Evolutionary conservation across 2,888 invertebrate species (phyloP).

Genomic region (Cosmopolites sordidus): DNA sequence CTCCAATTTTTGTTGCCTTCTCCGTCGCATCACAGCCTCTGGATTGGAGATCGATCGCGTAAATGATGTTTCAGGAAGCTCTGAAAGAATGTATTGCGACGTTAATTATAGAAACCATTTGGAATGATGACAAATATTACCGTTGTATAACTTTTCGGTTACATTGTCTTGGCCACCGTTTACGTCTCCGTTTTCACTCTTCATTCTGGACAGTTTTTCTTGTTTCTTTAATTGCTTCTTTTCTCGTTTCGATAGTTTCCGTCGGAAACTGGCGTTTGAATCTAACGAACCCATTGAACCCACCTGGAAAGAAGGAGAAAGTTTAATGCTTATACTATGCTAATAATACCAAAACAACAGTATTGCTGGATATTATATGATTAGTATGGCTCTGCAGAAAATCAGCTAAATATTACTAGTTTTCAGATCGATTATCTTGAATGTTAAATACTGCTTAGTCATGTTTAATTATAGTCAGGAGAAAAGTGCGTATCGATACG

Average conservation of each 20-base stretch:
- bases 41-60: conserved; percentile 99
- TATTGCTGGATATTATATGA: no score
- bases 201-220: conserved; percentile 77
- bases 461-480: no score
- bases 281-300: conserved; percentile 66
- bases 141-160: conserved; percentile 88
- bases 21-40: conserved; percentile 96
- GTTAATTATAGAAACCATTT: neutral
- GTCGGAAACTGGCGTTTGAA: conserved; percentile 78
- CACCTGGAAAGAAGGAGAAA: conserved; percentile 50
- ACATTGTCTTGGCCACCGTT: conserved; percentile 72
- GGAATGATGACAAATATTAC: conserved; percentile 45
- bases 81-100: conserved; percentile 52
- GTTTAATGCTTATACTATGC: no score
- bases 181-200: conserved; percentile 60
- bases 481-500: no score
- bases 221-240: conserved; percentile 97
- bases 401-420: no score
- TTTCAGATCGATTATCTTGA: no score
- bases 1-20: conserved; percentile 94
- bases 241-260: conserved; percentile 94
- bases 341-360: no score
- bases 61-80: conserved; percentile 96
- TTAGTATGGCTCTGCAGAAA: no score
- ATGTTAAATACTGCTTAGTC: no score